Base-by-base conservation (phyloP, 2,797 vertebrate species). In the Notoglanidium macrostoma region DNA sequence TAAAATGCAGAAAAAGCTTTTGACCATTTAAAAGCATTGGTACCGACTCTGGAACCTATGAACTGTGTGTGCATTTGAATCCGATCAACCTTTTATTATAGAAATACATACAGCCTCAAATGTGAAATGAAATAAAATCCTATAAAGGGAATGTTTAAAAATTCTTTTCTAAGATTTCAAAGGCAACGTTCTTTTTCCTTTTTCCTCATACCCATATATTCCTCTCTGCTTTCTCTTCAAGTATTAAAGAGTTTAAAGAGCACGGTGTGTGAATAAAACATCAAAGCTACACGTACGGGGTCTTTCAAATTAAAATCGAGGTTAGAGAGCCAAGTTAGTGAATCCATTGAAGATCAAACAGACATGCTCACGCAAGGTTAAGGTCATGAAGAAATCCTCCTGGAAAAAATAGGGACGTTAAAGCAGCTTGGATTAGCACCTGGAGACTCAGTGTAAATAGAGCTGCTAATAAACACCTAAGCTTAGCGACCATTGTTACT, bases 191-290 rank as follows among this genome's bases (percentile, higher is more conserved):
- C n/a, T 55, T 29, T 54, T 54, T 77, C 26, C 44, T 5, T 5
- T 8, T 15, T n/a, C n/a, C n/a, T 19, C 72, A 46, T 12, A 68
- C 19, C 10, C 12, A 44, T 29, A 44, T n/a, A 44, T 85, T 86
- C 84, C 83, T 85, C 76, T 68, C 61, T 51, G 61, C 46, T 32
- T 87, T 55, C 49, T 55, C 67, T 82, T 91, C 51, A 87, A 86
- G 80, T 85, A 90, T 89, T 91, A 78, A 88, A 89, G 81, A 72
- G 65, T 80, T 88, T 90, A 90, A 92, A 92, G 88, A 86, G 85
- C 74, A 85, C 10, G 23, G 73, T 26, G 78, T 68, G 74, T 89
- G 84, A 87, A 91, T 90, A 89, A 90, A 90, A 90, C 90, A 90
- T 90, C 85, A 90, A 92, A 88, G 89, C 26, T 85, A 79, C 83